A percentile compares a stretch with the other conserved stretches of the same genome.
Conservation (phyloP, 2,888 invertebrate genomes). For the Drosophila buzzatii region DNA sequence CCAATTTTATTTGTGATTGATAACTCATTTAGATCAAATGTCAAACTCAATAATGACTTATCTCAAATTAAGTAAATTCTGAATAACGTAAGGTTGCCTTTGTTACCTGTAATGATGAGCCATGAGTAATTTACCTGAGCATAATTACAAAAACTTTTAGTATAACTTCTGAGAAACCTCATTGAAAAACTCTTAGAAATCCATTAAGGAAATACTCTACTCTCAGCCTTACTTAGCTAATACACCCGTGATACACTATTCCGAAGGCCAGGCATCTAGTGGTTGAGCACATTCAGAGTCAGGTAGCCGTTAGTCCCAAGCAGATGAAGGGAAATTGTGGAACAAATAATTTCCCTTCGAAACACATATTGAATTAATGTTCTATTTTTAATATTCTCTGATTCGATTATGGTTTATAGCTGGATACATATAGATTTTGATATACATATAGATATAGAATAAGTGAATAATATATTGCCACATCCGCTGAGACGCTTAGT, state of each 20-base stretch:
- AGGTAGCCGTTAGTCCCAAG: neutral
- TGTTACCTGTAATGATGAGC: neutral
- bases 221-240: neutral
- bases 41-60: neutral
- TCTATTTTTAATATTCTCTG: conserved; percentile 3
- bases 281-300: neutral
- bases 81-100: neutral
- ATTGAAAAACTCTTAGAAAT: neutral
- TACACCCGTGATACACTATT: neutral
- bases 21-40: neutral
- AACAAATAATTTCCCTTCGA: neutral
- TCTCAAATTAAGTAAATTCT: neutral
- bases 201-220: neutral
- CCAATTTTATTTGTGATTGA: neutral
- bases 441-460: neutral
- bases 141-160: neutral
- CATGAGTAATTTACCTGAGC: neutral
- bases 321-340: too few relatives aligned
- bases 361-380: neutral
- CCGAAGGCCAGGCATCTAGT: neutral
- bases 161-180: neutral
- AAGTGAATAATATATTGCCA: neutral
- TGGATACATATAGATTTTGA: neutral
- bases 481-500: neutral
- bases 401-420: neutral